Conservation (phyloP, 2,797 vertebrate genomes). For the Phataginus tricuspis region DNA sequence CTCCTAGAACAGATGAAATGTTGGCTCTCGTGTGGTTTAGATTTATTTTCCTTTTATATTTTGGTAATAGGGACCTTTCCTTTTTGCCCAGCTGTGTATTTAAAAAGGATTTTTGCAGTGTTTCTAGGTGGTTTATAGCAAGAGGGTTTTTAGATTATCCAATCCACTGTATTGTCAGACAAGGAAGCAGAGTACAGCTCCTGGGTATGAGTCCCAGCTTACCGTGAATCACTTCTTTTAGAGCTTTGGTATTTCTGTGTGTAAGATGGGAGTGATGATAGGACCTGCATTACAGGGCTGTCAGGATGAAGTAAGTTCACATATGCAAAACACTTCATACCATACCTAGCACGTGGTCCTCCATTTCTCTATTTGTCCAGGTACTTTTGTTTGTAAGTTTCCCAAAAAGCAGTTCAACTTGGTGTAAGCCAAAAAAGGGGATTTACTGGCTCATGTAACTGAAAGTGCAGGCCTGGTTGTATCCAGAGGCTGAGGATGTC, state of each 20-base stretch:
- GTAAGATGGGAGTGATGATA: not conserved
- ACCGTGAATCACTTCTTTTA: not conserved
- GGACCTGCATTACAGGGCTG: not conserved
- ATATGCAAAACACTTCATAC: not conserved
- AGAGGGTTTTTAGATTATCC: not conserved
- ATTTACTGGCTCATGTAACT: not conserved
- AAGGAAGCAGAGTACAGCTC: not conserved
- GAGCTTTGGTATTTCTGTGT: not conserved
- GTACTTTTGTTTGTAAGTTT: not conserved
- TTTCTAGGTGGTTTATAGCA: constrained; percentile 13
- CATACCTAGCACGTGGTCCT: not conserved
- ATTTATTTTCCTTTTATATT: not conserved
- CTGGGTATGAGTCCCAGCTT: not conserved
- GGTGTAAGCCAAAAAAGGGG: not conserved
- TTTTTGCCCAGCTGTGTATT: not conserved
- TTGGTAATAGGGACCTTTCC: not conserved
- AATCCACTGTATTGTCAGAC: not conserved
- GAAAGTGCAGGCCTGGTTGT: not conserved
- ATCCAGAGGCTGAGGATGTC: not conserved
- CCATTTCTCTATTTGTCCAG: not conserved
- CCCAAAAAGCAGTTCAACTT: not conserved
- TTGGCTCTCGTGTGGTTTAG: not conserved
- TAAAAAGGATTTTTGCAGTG: not conserved
- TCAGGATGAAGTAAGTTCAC: not conserved
- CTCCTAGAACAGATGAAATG: not conserved